A percentile compares a stretch with the other conserved stretches of the same genome.
phyloP scores from a whole-genome alignment of 2,113 vertebrate genomes.

The Platanista minor region DNA sequence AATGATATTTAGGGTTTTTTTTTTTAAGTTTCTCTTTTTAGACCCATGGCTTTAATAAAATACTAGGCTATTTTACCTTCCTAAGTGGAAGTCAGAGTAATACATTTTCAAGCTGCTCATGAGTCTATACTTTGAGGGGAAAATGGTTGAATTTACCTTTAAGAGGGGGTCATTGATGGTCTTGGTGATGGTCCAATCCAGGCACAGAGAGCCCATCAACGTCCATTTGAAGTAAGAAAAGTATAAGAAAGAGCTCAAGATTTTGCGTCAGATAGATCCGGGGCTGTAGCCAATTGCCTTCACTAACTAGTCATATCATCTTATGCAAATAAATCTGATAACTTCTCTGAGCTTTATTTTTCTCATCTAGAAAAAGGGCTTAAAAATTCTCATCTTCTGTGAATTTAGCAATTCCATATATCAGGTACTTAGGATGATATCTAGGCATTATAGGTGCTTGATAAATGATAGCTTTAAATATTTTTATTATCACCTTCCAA shows the following conservation, averaged over 20 bases:
- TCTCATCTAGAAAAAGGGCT: not conserved
- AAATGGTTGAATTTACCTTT: not conserved
- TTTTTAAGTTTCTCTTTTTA: conserved; percentile 15
- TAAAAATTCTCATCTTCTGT: not conserved
- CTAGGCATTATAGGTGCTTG: not conserved
- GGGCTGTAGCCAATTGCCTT: not conserved
- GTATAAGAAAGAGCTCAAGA: not conserved
- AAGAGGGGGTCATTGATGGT: not conserved
- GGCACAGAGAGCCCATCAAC: not conserved
- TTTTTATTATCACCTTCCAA: not conserved
- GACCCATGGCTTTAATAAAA: conserved; percentile 25
- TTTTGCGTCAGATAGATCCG: not conserved
- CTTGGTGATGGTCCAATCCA: not conserved
- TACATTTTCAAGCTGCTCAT: not conserved
- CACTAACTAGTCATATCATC: not conserved
- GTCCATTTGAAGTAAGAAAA: not conserved
- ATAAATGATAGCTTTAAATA: not conserved
- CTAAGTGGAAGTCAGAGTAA: not conserved
- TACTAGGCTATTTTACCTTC: conserved; percentile 8
- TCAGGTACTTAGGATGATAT: not conserved
- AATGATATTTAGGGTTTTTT: not conserved
- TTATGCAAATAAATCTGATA: not conserved
- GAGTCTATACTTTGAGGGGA: not conserved
- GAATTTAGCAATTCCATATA: not conserved
- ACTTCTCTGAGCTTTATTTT: not conserved